Evolutionary conservation across 2,797 vertebrate genomes (phyloP).

Genomic region (Molossus alvarezi): DNA sequence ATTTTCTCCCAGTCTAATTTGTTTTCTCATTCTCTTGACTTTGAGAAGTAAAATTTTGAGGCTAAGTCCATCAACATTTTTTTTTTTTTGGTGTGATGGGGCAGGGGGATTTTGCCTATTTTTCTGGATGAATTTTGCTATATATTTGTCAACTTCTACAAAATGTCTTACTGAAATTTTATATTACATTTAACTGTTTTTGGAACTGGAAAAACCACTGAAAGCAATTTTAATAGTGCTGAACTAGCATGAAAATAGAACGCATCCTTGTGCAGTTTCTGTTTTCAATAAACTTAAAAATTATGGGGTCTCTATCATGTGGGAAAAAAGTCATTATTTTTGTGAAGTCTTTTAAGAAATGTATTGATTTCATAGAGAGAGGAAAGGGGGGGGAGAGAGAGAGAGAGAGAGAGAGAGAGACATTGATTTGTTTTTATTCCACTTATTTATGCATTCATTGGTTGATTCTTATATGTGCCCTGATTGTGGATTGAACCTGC

Average conservation of each 20-base stretch:
- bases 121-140: slow-evolving; percentile 21
- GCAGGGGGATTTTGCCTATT: background rate
- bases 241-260: background rate
- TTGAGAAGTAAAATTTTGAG: slow-evolving; percentile 41
- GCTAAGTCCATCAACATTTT: background rate
- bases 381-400: no score
- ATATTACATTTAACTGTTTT: slow-evolving; percentile 16
- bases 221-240: slow-evolving; percentile 29
- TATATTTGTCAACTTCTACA: background rate
- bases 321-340: slow-evolving; percentile 9
- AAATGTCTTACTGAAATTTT: background rate
- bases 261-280: background rate
- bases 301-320: background rate
- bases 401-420: no score
- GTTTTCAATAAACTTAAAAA: background rate
- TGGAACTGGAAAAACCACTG: background rate
- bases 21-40: slow-evolving; percentile 20
- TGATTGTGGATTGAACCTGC: no score
- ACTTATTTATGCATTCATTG: no score
- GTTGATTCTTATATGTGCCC: no score
- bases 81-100: background rate
- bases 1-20: background rate
- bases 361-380: no score
- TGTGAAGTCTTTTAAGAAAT: background rate
- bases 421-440: no score